phyloP scores from a whole-genome alignment of 2,888 invertebrate genomes.

The Bibio marci region DNA sequence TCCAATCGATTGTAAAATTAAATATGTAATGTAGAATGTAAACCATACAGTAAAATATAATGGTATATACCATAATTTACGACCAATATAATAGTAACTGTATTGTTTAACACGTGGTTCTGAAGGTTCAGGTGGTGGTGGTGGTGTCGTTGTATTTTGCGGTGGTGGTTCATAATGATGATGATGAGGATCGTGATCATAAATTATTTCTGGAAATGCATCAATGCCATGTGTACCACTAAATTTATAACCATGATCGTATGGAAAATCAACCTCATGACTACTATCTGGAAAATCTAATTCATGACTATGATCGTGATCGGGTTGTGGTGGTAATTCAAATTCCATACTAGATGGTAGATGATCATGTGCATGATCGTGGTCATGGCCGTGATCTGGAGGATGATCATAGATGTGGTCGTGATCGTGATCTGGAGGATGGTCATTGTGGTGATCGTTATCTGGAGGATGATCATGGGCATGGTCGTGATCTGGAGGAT shows the following conservation, averaged over 20 bases:
- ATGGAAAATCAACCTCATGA: slow-evolving; percentile 9
- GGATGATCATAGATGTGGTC: slow-evolving; percentile 11
- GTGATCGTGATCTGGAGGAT: slow-evolving; percentile 12
- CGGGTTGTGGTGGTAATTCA: background rate
- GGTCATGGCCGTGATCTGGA: slow-evolving; percentile 19
- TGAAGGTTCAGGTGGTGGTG: slow-evolving; percentile 18
- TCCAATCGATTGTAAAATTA: slow-evolving; percentile 48
- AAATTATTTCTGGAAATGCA: slow-evolving; percentile 15
- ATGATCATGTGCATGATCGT: slow-evolving; percentile 14
- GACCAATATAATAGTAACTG: slow-evolving; percentile 50
- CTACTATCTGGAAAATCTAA: background rate
- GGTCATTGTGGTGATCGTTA: slow-evolving; percentile 16
- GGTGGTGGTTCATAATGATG: slow-evolving; percentile 14
- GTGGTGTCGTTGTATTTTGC: slow-evolving; percentile 19
- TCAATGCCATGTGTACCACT: slow-evolving; percentile 13
- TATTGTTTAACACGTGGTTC: slow-evolving; percentile 36
- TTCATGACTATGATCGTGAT: slow-evolving; percentile 1
- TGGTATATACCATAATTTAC: slow-evolving; percentile 53
- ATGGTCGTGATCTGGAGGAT: slow-evolving; percentile 3
- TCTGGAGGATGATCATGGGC: slow-evolving; percentile 10
- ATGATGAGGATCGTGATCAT: slow-evolving; percentile 14
- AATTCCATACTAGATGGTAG: background rate
- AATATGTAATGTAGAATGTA: slow-evolving; percentile 41
- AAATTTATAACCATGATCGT: slow-evolving; percentile 4
- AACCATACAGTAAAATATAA: slow-evolving; percentile 48